These are phyloP conservation scores for Ectropis grisescens DNA, from an alignment of 1,140 invertebrate species.

Conservation along the genomic window DNA sequence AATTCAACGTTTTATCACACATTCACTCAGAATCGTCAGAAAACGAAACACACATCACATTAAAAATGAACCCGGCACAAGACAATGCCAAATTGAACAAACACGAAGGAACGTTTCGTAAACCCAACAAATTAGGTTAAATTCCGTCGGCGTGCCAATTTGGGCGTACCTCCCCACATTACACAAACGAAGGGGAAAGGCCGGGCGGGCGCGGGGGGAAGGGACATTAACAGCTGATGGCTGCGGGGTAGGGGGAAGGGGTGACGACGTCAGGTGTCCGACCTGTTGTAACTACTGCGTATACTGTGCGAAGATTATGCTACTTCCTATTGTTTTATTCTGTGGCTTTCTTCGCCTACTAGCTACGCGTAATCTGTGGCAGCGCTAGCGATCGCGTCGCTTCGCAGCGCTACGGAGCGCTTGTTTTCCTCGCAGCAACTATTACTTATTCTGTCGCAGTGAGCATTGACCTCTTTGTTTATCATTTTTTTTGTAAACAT, in stretches of 20 bases:
- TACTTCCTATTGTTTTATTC: no score
- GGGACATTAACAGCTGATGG: conserved; percentile 63
- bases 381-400: no score
- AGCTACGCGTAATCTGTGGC: no score
- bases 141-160: conserved; percentile 16
- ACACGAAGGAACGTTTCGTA: no score
- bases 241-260: conserved; percentile 17
- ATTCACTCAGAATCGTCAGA: no score
- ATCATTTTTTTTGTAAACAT: conserved; percentile 40
- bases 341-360: no score
- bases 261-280: conserved; percentile 53
- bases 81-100: no score
- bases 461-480: conserved; percentile 52
- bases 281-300: conserved; percentile 22
- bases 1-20: no score
- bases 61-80: no score
- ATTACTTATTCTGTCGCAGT: conserved; percentile 16
- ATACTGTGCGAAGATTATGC: no score
- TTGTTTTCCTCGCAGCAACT: conserved; percentile 43
- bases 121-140: no score
- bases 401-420: conserved; percentile 30
- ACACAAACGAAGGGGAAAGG: conserved; percentile 67
- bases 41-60: no score
- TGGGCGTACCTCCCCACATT: conserved; percentile 51
- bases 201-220: conserved; percentile 25